Conservation (phyloP, 1,140 invertebrate species). For the Caerostris darwini region DNA sequence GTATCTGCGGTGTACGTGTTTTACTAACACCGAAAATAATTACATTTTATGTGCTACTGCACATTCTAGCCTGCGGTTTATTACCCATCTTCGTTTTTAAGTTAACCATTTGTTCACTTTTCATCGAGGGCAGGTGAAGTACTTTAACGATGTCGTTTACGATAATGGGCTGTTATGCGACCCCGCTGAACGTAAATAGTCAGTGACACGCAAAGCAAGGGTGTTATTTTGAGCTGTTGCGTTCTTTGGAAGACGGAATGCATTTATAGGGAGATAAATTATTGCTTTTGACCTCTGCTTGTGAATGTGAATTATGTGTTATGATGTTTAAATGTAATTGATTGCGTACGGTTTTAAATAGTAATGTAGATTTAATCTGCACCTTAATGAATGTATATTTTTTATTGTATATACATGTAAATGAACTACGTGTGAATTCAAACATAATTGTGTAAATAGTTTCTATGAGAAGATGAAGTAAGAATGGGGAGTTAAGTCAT, state of each 20-base stretch:
- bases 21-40: not conserved
- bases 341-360: no score
- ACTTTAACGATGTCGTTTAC: conserved; percentile 23
- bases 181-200: conserved; percentile 8
- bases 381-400: no score
- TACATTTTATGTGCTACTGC: conserved; percentile 22
- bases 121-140: conserved; percentile 3
- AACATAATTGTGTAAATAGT: no score
- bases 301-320: not conserved
- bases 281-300: not conserved
- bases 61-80: not conserved
- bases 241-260: not conserved
- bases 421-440: no score
- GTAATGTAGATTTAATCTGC: no score
- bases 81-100: conserved; percentile 34
- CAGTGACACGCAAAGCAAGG: not conserved
- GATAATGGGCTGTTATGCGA: conserved; percentile 12
- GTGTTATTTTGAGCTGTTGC: not conserved
- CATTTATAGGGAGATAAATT: not conserved
- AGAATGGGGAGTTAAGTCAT: no score
- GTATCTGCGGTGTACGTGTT: not conserved
- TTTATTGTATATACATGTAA: no score
- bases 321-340: no score
- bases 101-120: conserved; percentile 21
- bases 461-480: no score